phyloP scores from a whole-genome alignment of 2,797 vertebrate species.

The Hypotaenidia okinawae region DNA sequence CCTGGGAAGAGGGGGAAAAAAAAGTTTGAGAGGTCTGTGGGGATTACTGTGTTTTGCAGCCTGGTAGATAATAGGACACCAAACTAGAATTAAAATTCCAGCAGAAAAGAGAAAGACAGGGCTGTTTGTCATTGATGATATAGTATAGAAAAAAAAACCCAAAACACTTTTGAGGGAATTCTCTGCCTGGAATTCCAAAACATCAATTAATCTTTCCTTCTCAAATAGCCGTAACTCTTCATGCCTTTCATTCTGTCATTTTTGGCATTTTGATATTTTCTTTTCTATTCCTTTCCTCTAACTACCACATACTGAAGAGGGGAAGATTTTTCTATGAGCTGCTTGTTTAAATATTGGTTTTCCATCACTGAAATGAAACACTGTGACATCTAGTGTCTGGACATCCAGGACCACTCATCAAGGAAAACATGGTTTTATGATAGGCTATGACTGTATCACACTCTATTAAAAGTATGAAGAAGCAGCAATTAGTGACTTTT shows the following conservation, averaged over 20 bases:
- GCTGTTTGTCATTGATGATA: not conserved
- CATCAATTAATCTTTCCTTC: not conserved
- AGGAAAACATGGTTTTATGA: not conserved
- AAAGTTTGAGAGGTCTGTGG: not conserved
- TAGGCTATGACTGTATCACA: not conserved
- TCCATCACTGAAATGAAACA: not conserved
- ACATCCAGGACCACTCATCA: not conserved
- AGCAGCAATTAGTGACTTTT: not conserved
- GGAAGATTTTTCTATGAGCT: not conserved
- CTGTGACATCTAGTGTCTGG: not conserved
- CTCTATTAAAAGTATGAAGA: not conserved
- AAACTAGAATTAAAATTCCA: not conserved
- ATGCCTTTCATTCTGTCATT: not conserved
- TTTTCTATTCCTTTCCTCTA: not conserved
- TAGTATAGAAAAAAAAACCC: accelerated
- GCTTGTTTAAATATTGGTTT: not conserved
- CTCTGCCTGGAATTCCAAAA: not conserved
- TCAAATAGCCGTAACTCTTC: not conserved
- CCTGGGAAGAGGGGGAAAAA: slow-evolving; percentile 68
- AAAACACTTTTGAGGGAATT: not conserved
- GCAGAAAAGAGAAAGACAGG: not conserved
- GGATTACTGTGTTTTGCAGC: not conserved
- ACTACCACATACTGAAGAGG: not conserved
- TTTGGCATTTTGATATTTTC: not conserved
- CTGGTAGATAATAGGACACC: not conserved